phyloP scores from a whole-genome alignment of 2,888 invertebrate genomes.

The Syrphus vitripennis region DNA sequence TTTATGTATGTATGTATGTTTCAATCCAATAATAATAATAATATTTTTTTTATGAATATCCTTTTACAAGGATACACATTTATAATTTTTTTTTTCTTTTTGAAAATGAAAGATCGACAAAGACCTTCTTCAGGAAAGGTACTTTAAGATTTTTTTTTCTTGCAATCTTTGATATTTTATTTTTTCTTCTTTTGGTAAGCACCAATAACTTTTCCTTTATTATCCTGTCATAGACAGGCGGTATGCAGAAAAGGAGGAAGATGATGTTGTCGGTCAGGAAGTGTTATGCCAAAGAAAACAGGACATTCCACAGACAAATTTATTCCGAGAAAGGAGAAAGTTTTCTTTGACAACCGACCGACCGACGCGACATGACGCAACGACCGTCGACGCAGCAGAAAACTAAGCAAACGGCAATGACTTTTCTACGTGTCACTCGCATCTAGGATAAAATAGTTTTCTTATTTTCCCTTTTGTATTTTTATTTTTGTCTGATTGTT shows the following conservation, averaged over 20 bases:
- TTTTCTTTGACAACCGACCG: constrained; percentile 2
- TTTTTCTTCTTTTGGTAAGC: background rate
- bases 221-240: constrained; percentile 45
- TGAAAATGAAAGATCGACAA: background rate
- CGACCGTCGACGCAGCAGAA: constrained; percentile 8
- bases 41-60: background rate
- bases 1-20: background rate
- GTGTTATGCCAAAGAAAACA: constrained; percentile 31
- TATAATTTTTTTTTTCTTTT: background rate
- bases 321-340: constrained; percentile 65
- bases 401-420: constrained; percentile 51
- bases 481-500: constrained; percentile 2
- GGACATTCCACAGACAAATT: constrained; percentile 33
- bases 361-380: no score
- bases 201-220: constrained; percentile 44
- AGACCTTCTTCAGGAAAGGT: constrained; percentile 5
- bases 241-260: background rate
- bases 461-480: background rate
- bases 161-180: background rate
- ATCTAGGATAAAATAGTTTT: constrained; percentile 39
- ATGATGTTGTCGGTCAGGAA: constrained; percentile 29
- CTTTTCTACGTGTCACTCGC: constrained; percentile 36
- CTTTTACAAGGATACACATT: background rate
- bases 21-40: constrained; percentile 17
- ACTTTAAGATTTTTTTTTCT: background rate